Percentiles rank a stretch among this genome's conserved stretches.
Conservation (phyloP, 2,797 vertebrate species). For the Sebastes wilsoni region DNA sequence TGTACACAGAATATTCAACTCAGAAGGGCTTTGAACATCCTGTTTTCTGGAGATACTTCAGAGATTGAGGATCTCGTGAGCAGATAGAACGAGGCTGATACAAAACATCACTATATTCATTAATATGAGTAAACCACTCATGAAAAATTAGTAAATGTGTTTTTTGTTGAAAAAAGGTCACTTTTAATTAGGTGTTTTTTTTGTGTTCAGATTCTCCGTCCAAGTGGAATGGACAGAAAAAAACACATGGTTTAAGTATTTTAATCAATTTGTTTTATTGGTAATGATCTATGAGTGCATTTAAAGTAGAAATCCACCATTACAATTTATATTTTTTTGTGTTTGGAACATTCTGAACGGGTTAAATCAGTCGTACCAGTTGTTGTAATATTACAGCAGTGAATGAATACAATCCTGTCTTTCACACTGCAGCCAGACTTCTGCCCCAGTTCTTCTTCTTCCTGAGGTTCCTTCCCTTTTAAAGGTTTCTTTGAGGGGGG, state of each 20-base stretch:
- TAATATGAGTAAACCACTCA: neutral
- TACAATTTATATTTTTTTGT: no score
- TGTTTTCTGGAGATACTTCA: neutral
- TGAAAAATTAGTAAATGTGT: neutral
- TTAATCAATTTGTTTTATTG: no score
- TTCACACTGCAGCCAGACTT: neutral
- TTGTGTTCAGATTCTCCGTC: neutral
- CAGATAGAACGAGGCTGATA: neutral
- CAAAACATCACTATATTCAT: neutral
- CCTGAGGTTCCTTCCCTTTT: neutral
- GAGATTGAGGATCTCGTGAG: fast-evolving
- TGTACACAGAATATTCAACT: neutral
- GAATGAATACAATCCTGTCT: neutral
- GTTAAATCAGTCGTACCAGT: neutral
- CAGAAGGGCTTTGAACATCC: neutral
- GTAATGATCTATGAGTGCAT: no score
- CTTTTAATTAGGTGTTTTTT: neutral
- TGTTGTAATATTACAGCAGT: neutral
- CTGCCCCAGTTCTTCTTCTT: neutral
- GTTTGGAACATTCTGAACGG: neutral
- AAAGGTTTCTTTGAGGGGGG: no score
- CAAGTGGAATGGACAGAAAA: neutral
- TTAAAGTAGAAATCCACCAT: no score
- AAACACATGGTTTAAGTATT: no score
- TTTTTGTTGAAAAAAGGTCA: neutral